Base-by-base conservation (phyloP, 2,113 vertebrate genomes). In the Periophthalmodon schlosseri region DNA sequence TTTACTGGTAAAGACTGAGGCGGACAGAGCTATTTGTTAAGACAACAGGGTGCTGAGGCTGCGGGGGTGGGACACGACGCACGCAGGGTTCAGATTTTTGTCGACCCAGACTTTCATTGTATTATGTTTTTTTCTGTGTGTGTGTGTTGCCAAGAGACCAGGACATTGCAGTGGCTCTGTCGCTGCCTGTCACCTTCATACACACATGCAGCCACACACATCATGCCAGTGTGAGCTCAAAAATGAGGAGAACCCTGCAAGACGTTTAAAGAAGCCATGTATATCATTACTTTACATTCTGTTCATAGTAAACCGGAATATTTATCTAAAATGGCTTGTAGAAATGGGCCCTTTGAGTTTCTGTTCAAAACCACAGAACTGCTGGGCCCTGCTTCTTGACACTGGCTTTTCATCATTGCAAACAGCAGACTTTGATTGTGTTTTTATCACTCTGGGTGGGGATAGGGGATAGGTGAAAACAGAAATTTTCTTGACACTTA, bases 101-200 rank as follows among this genome's bases (percentile, higher is more conserved):
- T 60, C 73, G 75, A 83, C 68, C 72, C 56, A 47, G 52, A 15
- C 34, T 75, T 73, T 79, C 21, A 74, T 78, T 68, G 73, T 70
- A 64, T 86, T 81, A 80, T 50, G 82, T 66, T 67, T 72, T 67
- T 44, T 4, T 44, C 6, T 44, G 39, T 44, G 39, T 44, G 39
- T 44, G 39, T 23, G 61, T 23, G 14, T 14, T 21, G 24, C 78
- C 34, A 66, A 5, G 2, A 13, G 34, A 75, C 21, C 5, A 46
- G 58, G 60, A 77, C 66, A 60, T 20, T 64, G 72, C 81, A 80
- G 78, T 82, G 68, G 49, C 47, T 78, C 61, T 47, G 18, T 70
- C 71, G 57, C 44, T 14, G 58, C 71, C 50, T 46, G 46, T 80
- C 71, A 33, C 68, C 60, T 44, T 76, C 54, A 15, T 8, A 10